Conservation (phyloP, 2,888 invertebrate genomes). For the Sthenelais limicola region DNA sequence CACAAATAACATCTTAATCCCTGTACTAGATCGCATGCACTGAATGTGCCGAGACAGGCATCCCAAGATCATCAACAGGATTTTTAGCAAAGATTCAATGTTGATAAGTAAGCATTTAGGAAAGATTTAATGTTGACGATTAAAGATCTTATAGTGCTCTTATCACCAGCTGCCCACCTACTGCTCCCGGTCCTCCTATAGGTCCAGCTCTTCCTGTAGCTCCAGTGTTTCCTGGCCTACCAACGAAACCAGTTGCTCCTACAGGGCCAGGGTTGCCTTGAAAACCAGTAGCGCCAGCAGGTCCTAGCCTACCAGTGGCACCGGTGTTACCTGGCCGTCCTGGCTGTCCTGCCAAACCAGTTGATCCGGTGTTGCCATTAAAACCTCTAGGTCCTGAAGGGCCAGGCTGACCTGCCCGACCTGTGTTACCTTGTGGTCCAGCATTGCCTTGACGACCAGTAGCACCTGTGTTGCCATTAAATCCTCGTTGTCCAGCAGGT, state of each 20-base stretch:
- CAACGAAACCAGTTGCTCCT: slow-evolving; percentile 31
- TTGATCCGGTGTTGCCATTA: slow-evolving; percentile 38
- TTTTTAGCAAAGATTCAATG: too few relatives aligned
- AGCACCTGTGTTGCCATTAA: slow-evolving; percentile 41
- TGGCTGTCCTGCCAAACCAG: slow-evolving; percentile 39
- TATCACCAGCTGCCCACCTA: too few relatives aligned
- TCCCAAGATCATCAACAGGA: too few relatives aligned
- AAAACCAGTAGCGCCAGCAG: slow-evolving; percentile 44
- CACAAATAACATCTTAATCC: too few relatives aligned
- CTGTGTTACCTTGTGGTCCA: slow-evolving; percentile 45
- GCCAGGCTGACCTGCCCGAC: slow-evolving; percentile 45
- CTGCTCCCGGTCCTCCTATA: slow-evolving; percentile 16
- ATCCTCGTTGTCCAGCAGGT: slow-evolving; percentile 41
- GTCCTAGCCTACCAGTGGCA: slow-evolving; percentile 25
- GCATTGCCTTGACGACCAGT: slow-evolving; percentile 42
- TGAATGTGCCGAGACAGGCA: too few relatives aligned
- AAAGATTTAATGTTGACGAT: too few relatives aligned
- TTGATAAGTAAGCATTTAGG: too few relatives aligned
- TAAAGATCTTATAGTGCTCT: too few relatives aligned
- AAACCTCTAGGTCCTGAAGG: slow-evolving; percentile 45
- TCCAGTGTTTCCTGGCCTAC: slow-evolving; percentile 41
- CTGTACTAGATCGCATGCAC: too few relatives aligned
- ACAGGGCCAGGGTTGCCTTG: slow-evolving; percentile 12
- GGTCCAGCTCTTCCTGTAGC: slow-evolving; percentile 37
- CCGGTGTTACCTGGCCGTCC: slow-evolving; percentile 47